Percentiles rank a stretch among this genome's conserved stretches.
Conservation (phyloP, 2,113 vertebrate genomes). For the Semicossyphus pulcher region DNA sequence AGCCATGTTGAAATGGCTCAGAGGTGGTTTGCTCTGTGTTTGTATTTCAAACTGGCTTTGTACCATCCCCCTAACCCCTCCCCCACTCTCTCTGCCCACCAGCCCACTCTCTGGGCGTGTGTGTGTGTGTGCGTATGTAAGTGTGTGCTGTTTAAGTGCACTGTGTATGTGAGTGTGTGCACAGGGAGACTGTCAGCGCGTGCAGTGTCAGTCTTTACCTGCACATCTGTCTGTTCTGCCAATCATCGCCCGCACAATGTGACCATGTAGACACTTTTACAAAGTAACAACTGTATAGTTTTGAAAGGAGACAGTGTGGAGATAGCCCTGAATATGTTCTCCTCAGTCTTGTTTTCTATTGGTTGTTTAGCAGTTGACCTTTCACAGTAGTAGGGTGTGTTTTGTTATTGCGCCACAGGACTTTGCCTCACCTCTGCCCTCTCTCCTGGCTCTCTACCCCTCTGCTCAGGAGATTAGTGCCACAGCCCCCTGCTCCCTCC, state of each 20-base stretch:
- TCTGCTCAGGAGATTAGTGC: constrained; percentile 68
- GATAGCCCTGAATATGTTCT: constrained; percentile 10
- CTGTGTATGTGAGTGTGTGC: constrained; percentile 29
- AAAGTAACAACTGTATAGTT: constrained; percentile 9
- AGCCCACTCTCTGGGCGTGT: constrained; percentile 57
- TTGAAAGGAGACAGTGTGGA: neutral
- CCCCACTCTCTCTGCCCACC: constrained; percentile 75
- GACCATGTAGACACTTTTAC: neutral
- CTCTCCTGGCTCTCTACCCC: constrained; percentile 56
- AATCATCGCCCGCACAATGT: neutral
- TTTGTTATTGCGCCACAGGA: constrained; percentile 80
- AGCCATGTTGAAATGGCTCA: constrained; percentile 75
- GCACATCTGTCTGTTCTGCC: constrained; percentile 18
- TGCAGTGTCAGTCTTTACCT: constrained; percentile 33
- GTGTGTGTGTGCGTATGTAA: constrained; percentile 18
- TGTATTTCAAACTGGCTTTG: constrained; percentile 81
- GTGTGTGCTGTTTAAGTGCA: constrained; percentile 52
- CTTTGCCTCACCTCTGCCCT: constrained; percentile 80
- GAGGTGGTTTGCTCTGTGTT: constrained; percentile 76
- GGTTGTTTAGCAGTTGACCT: constrained; percentile 66
- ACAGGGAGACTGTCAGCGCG: constrained; percentile 36
- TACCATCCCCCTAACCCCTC: constrained; percentile 75
- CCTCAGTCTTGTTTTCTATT: constrained; percentile 43
- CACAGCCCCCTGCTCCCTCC: constrained; percentile 56
- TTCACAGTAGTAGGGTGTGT: constrained; percentile 74